Base-by-base conservation (phyloP, 2,113 vertebrate species). In the Oostethus manadensis region DNA sequence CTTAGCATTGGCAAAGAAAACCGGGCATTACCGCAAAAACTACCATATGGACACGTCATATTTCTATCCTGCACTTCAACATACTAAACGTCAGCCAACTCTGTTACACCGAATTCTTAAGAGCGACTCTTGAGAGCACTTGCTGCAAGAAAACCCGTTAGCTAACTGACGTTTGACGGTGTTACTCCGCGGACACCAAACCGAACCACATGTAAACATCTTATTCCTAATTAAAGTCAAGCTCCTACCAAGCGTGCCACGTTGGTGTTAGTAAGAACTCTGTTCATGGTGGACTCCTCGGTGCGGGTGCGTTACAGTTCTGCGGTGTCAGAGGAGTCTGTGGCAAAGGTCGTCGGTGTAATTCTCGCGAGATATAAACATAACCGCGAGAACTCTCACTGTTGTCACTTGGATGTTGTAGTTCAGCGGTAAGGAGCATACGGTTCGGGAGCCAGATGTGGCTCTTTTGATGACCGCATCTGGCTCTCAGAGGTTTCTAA, bases 201-300 rank as follows among this genome's bases (percentile, higher is more conserved):
- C 6, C 21, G n/a, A 40, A 14, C 33, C 20, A 40, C 21, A 21
- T 4, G 5, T 38, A 13, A 38, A 17, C 15, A 17, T 23, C 1
- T 42, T 42, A 29, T 4, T 2, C 8, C 2, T 21, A 55, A 4
- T 8, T 17, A 14, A 1, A 3, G 15, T 17, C 26, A 14, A 8
- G 4, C 0, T 64, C 89, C 86, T 79, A 90, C 90, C 88, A 90
- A 22, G 1, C 83, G 84, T 65, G 69, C 86, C 26, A 90, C 45
- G 20, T 66, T 76, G 0, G 76, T 65, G 78, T 62, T 88, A 60
- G 67, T 88, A 0, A 88, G 23, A 1, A 80, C 73, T 69, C 82
- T 82, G 45, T 87, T 84, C 90, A 91, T 89, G 57, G 74, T 85
- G 73, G 40, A 60, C 8, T 7, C 22, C 71, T 55, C 0, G 11